Conservation (phyloP, 2,113 vertebrate species). For the Solea senegalensis region DNA sequence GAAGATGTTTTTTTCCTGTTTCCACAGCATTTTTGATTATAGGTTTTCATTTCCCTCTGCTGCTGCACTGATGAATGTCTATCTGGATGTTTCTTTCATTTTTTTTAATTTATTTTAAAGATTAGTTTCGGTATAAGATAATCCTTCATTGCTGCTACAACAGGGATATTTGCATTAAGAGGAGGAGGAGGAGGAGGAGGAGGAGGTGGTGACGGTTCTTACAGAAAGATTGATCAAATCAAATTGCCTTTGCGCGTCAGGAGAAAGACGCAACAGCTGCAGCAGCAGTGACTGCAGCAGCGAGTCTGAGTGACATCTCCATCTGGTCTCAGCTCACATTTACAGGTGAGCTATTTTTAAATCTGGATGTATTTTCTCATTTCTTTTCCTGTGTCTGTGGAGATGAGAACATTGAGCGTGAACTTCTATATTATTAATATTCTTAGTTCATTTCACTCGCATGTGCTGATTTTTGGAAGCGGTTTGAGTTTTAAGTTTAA, state of each 20-base stretch:
- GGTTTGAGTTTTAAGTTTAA: no score
- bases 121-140: not conserved
- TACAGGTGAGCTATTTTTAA: constrained; percentile 43
- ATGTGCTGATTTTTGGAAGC: no score
- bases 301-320: constrained; percentile 1
- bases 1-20: no score
- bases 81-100: not conserved
- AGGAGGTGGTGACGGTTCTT: not conserved
- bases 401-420: no score
- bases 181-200: not conserved
- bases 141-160: not conserved
- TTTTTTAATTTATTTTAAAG: not conserved
- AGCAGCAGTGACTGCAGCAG: constrained; percentile 7
- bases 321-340: not conserved
- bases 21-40: no score
- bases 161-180: not conserved
- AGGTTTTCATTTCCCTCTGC: no score
- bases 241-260: constrained; percentile 13
- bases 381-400: not conserved
- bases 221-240: constrained; percentile 6
- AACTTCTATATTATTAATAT: no score
- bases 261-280: constrained; percentile 47
- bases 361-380: not conserved
- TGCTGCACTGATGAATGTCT: no score
- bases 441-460: no score